phyloP scores from a whole-genome alignment of 1,140 invertebrate species.

The Micrasema minimum region DNA sequence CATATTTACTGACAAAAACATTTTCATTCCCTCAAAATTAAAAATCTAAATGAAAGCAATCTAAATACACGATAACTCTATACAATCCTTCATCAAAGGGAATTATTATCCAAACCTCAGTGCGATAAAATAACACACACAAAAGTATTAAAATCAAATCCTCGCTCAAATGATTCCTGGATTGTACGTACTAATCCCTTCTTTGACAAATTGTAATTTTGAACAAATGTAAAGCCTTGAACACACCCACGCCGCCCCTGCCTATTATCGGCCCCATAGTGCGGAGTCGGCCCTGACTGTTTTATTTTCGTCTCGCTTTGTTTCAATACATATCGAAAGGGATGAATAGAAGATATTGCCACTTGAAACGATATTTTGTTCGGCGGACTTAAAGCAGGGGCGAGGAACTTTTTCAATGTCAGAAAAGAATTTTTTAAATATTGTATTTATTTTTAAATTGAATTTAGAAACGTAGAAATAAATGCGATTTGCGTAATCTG shows the following conservation, averaged over 20 bases:
- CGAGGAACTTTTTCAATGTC: too few species aligned
- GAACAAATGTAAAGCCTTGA: slow-evolving; percentile 42
- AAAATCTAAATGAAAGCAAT: background rate
- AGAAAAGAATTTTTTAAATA: too few species aligned
- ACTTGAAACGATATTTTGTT: slow-evolving; percentile 27
- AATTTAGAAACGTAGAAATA: too few species aligned
- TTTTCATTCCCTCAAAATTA: background rate
- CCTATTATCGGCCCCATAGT: too few species aligned
- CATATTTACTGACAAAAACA: background rate
- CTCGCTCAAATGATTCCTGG: slow-evolving; percentile 5
- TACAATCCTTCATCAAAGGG: slow-evolving; percentile 23
- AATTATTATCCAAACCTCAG: slow-evolving; percentile 22
- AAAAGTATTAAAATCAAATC: slow-evolving; percentile 38
- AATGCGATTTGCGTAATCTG: too few species aligned
- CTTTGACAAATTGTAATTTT: slow-evolving; percentile 53
- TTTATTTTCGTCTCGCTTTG: slow-evolving; percentile 31
- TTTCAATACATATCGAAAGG: slow-evolving; percentile 25
- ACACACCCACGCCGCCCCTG: background rate
- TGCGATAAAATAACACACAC: slow-evolving; percentile 35
- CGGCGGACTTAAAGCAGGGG: too few species aligned
- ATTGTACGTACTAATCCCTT: slow-evolving; percentile 44
- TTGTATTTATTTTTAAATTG: too few species aligned
- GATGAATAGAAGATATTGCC: slow-evolving; percentile 29
- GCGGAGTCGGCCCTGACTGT: background rate
- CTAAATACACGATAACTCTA: background rate